Evolutionary conservation across 2,888 invertebrate genomes (phyloP), one percentile per base, ranked within the genome.

Genomic region (Euplagia quadripunctaria): DNA sequence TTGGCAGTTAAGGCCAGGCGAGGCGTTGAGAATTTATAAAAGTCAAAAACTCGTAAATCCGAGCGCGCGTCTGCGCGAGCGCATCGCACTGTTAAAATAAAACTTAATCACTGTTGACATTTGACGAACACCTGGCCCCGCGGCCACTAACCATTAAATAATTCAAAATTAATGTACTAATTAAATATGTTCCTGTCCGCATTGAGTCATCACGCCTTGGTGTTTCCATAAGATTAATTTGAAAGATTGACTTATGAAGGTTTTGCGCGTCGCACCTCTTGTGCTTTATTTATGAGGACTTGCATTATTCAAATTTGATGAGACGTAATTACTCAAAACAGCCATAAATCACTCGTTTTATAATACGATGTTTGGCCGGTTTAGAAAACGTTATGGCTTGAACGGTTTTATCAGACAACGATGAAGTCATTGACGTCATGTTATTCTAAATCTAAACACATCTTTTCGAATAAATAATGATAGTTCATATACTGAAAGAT

Each of bases 281-380:
- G 86, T 87, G 86, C 88, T 88, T 91, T 92, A 93, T 94, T 94
- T 94, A 94, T 92, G 91, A 93, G 90, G 90, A 92, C 90, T 92
- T 90, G 90, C 92, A 93, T 94, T 95, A 95, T 95, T 95, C 93
- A 95, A 95, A 95, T 95, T 95, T 94, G 94, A 96, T 95, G 94
- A 93, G 94, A 93, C 93, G 92, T 94, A 92, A 95, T 95, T 94
- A 95, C 91, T 95, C 95, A 94, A 93, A 94, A 94, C 93, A 94
- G 82, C 86, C 88, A 95, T 96, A 95, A 96, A 95, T 96, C 94
- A 95, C 91, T 86, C 82, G 89, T 88, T 92, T 92, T 93, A 93
- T 93, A 94, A 91, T 91, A 88, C 88, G 89, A 85, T 82, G 91
- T 89, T 91, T 89, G 90, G 88, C 90, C 89, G 91, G 92, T 93